Evolutionary conservation across 1,140 invertebrate genomes (phyloP).

Genomic region (Plodia interpunctella): DNA sequence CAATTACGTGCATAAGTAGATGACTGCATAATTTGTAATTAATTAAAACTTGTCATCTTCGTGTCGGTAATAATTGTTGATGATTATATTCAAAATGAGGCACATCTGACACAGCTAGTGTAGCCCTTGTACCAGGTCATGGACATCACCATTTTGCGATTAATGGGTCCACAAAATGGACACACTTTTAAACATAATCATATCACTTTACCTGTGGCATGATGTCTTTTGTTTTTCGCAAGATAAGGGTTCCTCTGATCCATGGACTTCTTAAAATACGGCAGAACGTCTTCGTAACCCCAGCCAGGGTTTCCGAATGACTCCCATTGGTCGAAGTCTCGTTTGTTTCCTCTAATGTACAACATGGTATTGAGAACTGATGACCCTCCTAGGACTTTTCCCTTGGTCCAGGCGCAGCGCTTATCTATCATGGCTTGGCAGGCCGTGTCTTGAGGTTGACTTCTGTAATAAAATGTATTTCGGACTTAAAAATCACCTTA

Average conservation of each 20-base stretch:
- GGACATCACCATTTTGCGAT: too few relatives aligned
- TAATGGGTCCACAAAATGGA: too few relatives aligned
- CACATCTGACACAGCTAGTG: background rate
- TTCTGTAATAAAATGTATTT: conserved; percentile 75
- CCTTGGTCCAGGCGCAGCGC: conserved; percentile 89
- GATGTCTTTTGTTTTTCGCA: conserved; percentile 83
- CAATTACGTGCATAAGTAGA: too few relatives aligned
- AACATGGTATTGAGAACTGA: conserved; percentile 93
- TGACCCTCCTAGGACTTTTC: conserved; percentile 92
- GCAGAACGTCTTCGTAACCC: conserved; percentile 91
- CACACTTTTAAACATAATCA: too few relatives aligned
- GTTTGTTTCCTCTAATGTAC: conserved; percentile 92
- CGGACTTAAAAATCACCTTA: too few relatives aligned
- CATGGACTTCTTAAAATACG: conserved; percentile 92
- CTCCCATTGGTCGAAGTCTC: conserved; percentile 95
- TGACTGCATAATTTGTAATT: too few relatives aligned
- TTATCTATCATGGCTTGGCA: conserved; percentile 90
- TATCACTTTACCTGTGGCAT: conserved; percentile 79
- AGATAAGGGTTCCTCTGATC: conserved; percentile 90
- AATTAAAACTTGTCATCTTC: too few relatives aligned
- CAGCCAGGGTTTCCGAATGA: conserved; percentile 91
- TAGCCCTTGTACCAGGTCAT: too few relatives aligned
- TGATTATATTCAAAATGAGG: too few relatives aligned
- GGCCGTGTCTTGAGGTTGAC: conserved; percentile 89
- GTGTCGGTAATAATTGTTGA: too few relatives aligned